Conservation (phyloP, 2,113 vertebrate genomes). For the Psittacula cyanocephala region DNA sequence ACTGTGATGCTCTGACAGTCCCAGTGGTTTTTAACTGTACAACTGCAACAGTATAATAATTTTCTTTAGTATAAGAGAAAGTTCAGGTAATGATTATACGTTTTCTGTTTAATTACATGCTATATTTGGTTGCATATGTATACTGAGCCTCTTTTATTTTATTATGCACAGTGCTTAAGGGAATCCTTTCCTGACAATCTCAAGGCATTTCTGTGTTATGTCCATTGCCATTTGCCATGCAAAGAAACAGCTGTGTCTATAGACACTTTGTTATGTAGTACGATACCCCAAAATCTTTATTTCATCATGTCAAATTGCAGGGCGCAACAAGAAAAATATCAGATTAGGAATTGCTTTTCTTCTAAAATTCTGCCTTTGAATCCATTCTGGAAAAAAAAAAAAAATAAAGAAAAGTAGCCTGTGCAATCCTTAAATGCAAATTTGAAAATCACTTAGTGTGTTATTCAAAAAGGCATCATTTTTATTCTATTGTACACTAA, state of each 20-base stretch:
- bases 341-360: background rate
- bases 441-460: background rate
- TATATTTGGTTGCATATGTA: background rate
- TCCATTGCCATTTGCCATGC: background rate
- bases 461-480: background rate
- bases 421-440: background rate
- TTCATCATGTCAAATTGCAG: background rate
- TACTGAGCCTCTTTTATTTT: background rate
- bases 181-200: background rate
- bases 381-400: background rate
- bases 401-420: background rate
- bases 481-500: background rate
- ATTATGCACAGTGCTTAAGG: background rate
- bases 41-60: background rate
- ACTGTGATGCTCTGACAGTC: background rate
- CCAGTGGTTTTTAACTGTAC: background rate
- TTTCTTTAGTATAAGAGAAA: conserved; percentile 7
- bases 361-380: background rate
- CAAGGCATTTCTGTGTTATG: background rate
- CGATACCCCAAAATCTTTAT: background rate
- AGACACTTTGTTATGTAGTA: background rate
- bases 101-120: conserved; percentile 35
- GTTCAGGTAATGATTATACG: background rate
- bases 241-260: background rate
- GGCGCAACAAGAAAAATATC: background rate